Conservation (phyloP, 1,140 invertebrate genomes). For the Drosophila sproati region DNA sequence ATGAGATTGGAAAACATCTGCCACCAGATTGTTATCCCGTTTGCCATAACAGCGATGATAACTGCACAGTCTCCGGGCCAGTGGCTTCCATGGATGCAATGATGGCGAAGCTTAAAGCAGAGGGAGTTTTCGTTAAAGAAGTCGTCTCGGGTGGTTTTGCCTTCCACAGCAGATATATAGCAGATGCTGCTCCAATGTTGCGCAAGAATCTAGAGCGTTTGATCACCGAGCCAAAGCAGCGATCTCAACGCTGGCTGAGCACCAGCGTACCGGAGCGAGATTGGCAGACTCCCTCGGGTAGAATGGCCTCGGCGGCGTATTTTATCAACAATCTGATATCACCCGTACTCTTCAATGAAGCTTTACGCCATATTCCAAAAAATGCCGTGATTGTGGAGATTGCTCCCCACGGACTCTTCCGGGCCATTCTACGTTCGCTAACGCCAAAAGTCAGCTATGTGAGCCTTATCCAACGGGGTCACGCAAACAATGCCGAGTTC, state of each 20-base stretch:
- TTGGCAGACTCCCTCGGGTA: conserved; percentile 91
- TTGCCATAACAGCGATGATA: conserved; percentile 96
- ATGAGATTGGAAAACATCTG: conserved; percentile 90
- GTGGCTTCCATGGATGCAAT: conserved; percentile 90
- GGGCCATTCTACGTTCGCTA: conserved; percentile 93
- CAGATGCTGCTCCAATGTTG: conserved; percentile 92
- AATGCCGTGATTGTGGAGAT: conserved; percentile 96
- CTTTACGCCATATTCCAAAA: conserved; percentile 91
- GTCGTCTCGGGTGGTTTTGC: conserved; percentile 95
- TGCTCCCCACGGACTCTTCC: conserved; percentile 95
- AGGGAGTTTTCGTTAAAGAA: conserved; percentile 94
- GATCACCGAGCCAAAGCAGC: conserved; percentile 91
- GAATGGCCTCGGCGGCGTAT: conserved; percentile 95
- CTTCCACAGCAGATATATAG: conserved; percentile 97
- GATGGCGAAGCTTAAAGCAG: conserved; percentile 84
- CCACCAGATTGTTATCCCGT: conserved; percentile 92
- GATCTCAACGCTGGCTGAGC: conserved; percentile 94
- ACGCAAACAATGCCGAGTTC: conserved; percentile 89
- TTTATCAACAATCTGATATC: conserved; percentile 98
- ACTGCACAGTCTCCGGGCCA: conserved; percentile 96
- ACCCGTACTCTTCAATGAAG: conserved; percentile 93
- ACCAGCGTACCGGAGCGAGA: conserved; percentile 92
- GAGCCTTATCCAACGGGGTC: conserved; percentile 90
- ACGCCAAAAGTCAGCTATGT: conserved; percentile 88
- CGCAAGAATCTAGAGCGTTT: conserved; percentile 90